Conservation (phyloP, 64 coral and sea anemone species). For the Montipora cactus region DNA sequence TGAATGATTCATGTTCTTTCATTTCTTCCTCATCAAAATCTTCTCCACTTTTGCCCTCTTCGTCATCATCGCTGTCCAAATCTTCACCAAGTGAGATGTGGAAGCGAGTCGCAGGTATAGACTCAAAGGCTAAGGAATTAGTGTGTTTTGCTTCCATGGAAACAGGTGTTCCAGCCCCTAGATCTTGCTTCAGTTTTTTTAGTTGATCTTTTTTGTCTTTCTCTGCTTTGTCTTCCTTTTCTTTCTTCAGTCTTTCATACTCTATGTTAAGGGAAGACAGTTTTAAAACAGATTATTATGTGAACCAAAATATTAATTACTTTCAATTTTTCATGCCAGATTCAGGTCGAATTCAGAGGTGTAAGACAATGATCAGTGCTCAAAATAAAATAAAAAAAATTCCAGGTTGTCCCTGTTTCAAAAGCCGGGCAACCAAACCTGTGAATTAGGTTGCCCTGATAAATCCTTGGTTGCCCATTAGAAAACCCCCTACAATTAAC, state of each 20-base stretch:
- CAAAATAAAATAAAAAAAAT: too few species aligned
- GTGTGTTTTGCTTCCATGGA: constrained; percentile 54
- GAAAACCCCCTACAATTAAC: too few species aligned
- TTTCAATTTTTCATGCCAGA: too few species aligned
- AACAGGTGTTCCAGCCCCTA: constrained; percentile 88
- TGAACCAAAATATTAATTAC: not conserved
- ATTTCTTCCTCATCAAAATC: constrained; percentile 80
- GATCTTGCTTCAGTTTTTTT: constrained; percentile 85
- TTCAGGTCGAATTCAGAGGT: too few species aligned
- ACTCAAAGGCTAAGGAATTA: constrained; percentile 40
- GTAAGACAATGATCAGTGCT: too few species aligned
- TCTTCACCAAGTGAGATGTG: constrained; percentile 67
- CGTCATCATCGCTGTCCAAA: constrained; percentile 88
- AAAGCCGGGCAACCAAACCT: too few species aligned
- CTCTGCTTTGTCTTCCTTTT: constrained; percentile 72
- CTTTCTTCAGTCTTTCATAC: constrained; percentile 91
- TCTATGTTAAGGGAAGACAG: constrained; percentile 38
- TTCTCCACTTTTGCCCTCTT: constrained; percentile 28
- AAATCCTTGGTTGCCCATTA: too few species aligned
- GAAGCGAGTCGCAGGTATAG: constrained; percentile 17
- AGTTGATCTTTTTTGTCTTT: constrained; percentile 83
- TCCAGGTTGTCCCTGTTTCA: too few species aligned
- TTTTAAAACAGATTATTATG: not conserved
- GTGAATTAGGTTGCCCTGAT: too few species aligned
- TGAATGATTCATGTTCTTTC: constrained; percentile 89